Evolutionary conservation across 2,888 invertebrate genomes (phyloP).

Genomic region (Agonopterix heracliana): DNA sequence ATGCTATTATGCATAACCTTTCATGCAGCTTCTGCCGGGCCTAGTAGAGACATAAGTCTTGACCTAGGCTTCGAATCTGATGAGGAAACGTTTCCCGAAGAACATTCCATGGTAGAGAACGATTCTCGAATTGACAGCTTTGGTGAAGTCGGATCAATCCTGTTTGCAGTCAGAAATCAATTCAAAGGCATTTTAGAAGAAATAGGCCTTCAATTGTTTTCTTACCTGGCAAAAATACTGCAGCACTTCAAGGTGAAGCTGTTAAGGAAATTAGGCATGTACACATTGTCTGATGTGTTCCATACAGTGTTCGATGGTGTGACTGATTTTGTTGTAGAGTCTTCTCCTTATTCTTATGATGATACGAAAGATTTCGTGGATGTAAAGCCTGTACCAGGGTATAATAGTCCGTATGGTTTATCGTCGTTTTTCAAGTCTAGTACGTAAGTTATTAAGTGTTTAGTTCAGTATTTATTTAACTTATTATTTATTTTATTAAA

Average conservation of each 20-base stretch:
- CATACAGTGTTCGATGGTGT: constrained; percentile 34
- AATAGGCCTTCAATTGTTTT: constrained; percentile 25
- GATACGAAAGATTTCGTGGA: background rate
- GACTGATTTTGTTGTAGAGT: constrained; percentile 27
- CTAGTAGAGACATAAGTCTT: background rate
- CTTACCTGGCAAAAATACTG: constrained; percentile 25
- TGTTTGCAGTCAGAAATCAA: constrained; percentile 33
- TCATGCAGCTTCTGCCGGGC: background rate
- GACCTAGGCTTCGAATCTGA: constrained; percentile 8
- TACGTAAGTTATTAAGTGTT: background rate
- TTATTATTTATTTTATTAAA: background rate
- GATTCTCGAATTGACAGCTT: constrained; percentile 10
- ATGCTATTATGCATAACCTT: background rate
- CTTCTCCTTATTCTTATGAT: constrained; percentile 10
- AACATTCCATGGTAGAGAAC: constrained; percentile 8
- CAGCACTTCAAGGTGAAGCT: constrained; percentile 36
- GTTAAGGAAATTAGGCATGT: constrained; percentile 34
- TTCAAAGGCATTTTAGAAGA: constrained; percentile 37
- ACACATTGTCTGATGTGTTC: constrained; percentile 39
- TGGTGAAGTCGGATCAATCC: constrained; percentile 26
- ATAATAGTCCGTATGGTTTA: background rate
- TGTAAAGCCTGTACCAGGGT: background rate
- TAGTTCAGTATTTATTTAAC: background rate
- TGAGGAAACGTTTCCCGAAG: constrained; percentile 5
- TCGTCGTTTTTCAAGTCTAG: background rate